Evolutionary conservation across 53 echinoderm and acorn worm species (phyloP).

Genomic region (Actinopyga echinites): DNA sequence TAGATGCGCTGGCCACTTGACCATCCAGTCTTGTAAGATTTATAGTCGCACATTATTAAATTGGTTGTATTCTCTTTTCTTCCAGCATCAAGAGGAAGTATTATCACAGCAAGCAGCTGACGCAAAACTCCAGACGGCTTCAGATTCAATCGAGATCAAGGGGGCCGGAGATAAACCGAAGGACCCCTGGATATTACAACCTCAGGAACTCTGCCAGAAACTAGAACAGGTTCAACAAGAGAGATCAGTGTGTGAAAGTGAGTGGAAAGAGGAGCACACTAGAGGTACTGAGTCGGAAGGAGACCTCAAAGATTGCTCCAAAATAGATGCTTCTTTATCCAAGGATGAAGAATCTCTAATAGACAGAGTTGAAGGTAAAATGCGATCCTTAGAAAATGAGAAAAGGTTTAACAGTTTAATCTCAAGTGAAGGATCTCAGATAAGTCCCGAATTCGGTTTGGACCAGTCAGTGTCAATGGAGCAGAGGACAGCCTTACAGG

Average conservation of each 20-base stretch:
- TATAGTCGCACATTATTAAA: background rate
- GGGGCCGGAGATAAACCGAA: background rate
- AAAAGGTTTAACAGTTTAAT: background rate
- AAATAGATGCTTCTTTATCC: slow-evolving; percentile 26
- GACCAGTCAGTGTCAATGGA: slow-evolving; percentile 12
- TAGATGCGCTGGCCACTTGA: too few species aligned
- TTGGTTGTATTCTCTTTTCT: background rate
- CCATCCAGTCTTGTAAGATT: too few species aligned
- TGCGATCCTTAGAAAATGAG: slow-evolving; percentile 1
- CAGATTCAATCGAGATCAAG: background rate
- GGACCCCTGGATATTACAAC: slow-evolving; percentile 77
- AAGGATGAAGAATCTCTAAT: slow-evolving; percentile 2
- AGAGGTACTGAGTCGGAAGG: slow-evolving; percentile 11
- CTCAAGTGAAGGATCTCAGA: slow-evolving; percentile 5
- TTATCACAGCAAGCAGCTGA: background rate
- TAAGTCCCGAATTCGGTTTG: background rate
- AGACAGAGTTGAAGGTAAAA: slow-evolving; percentile 8
- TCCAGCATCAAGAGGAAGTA: slow-evolving; percentile 16
- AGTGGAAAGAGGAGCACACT: slow-evolving; percentile 18
- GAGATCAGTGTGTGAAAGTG: slow-evolving; percentile 6
- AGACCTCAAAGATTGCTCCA: slow-evolving; percentile 21
- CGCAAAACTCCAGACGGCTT: background rate
- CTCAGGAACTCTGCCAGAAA: slow-evolving; percentile 75
- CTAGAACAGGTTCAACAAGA: slow-evolving; percentile 71
- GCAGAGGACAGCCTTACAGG: background rate